Evolutionary conservation across 2,888 invertebrate genomes (phyloP), one percentile per base, ranked within the genome.

Genomic region (Drepanosiphum platanoidis): DNA sequence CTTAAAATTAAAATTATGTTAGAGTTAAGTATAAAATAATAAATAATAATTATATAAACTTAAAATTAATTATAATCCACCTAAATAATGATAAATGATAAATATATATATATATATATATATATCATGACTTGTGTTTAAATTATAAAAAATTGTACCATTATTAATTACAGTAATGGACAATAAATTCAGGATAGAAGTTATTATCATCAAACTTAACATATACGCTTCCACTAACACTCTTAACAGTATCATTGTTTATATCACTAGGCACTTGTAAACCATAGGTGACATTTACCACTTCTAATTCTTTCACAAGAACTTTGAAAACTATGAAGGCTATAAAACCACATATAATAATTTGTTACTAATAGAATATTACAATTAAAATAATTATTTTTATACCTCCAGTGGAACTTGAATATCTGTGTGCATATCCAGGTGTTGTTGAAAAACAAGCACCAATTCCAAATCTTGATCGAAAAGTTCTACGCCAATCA

Each of bases 361-460:
- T 27, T 61, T 61, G 27, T n/a, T 61, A 61, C 27, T 8, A 8
- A 27, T 61, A 3, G 27, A 11, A 61, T 27, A 61, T 61, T 0
- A 27, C 7, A 18, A 52, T 52, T 18, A 52, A 18, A 18, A 27
- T 22, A 15, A 68, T 68, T 68, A 34, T 68, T 13, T n/a, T 11
- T 39, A 1, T 71, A 71, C 71, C 71, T 39, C 71, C 71, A 18
- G n/a, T 5, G 11, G 1, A 4, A 13, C 27, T 7, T 39, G 71
- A 42, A 39, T 71, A 36, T 11, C 8, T 7, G n/a, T 71, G 36
- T 18, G 77, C 77, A 75, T 75, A 75, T n/a, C 64, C 7, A 15
- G 61, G 77, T 34, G 32, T 27, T 77, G 34, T n/a, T 77, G 77
- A 77, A 77, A 77, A 77, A 18, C 77, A 77, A 36, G 36, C 34